A percentile compares a stretch with the other conserved stretches of the same genome.
Conservation (phyloP, 2,888 invertebrate genomes). For the Callosobruchus maculatus region DNA sequence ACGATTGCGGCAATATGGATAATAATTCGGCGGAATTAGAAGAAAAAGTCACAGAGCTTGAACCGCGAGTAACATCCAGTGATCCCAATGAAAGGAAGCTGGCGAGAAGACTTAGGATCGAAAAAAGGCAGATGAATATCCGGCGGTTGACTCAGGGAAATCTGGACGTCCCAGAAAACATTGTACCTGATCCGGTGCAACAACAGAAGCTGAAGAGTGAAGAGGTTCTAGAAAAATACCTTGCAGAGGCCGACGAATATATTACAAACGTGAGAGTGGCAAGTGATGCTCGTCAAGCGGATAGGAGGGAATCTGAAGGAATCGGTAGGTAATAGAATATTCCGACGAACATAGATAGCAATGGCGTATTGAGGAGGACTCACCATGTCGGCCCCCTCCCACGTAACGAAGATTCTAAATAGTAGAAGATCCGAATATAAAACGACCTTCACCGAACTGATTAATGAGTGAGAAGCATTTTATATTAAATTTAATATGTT, state of each 20-base stretch:
- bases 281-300: constrained; percentile 68
- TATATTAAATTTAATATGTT: too few relatives aligned
- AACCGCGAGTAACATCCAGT: constrained; percentile 52
- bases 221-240: constrained; percentile 60
- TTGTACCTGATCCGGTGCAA: constrained; percentile 50
- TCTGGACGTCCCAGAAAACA: constrained; percentile 13
- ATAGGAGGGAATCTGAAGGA: constrained; percentile 56
- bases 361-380: too few relatives aligned
- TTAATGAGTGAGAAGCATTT: too few relatives aligned
- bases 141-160: neutral
- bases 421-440: too few relatives aligned
- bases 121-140: constrained; percentile 57
- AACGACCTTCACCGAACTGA: too few relatives aligned
- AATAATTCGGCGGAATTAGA: neutral
- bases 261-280: constrained; percentile 76
- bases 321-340: constrained; percentile 27
- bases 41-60: neutral
- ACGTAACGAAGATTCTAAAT: too few relatives aligned
- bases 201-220: constrained; percentile 62
- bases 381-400: too few relatives aligned
- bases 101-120: constrained; percentile 65
- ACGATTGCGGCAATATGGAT: neutral
- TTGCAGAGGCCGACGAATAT: constrained; percentile 66
- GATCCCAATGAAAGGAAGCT: constrained; percentile 69
- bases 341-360: too few relatives aligned